Conservation (phyloP, 2,888 invertebrate species). For the Drosophila affinis region DNA sequence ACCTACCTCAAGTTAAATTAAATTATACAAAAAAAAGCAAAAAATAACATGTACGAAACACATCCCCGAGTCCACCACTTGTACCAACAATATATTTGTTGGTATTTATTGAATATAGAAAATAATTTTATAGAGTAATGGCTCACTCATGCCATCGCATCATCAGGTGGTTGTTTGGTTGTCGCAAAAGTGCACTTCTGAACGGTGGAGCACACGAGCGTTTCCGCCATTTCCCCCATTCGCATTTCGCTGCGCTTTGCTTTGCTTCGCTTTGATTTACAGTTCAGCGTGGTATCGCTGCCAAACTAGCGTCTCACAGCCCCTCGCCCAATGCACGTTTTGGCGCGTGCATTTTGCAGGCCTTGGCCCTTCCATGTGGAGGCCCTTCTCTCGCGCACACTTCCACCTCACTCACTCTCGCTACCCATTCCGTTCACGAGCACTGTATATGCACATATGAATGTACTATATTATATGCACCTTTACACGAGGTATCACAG, state of each 20-base stretch:
- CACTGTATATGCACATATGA: not conserved
- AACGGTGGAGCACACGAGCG: not conserved
- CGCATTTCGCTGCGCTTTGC: conserved; percentile 3
- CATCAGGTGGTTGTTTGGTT: conserved; percentile 35
- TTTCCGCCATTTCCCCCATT: not conserved
- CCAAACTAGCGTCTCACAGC: not conserved
- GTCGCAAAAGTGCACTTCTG: conserved; percentile 34
- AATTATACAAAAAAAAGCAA: conserved; percentile 47
- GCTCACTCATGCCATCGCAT: conserved; percentile 3
- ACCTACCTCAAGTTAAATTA: conserved; percentile 62
- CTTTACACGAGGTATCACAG: not conserved
- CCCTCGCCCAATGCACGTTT: conserved; percentile 39
- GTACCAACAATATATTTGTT: too few relatives aligned
- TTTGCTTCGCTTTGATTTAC: conserved; percentile 38
- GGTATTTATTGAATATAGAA: too few relatives aligned
- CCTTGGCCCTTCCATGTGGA: conserved; percentile 5
- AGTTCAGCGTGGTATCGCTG: conserved; percentile 25
- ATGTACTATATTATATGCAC: not conserved
- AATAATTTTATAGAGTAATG: too few relatives aligned
- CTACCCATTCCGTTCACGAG: not conserved
- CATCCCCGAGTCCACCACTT: too few relatives aligned
- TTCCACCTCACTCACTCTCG: not conserved
- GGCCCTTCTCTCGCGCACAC: not conserved
- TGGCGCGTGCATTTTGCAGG: conserved; percentile 39
- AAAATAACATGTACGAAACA: not conserved